Conservation (phyloP, 2,113 vertebrate species). For the Gila orcuttii region DNA sequence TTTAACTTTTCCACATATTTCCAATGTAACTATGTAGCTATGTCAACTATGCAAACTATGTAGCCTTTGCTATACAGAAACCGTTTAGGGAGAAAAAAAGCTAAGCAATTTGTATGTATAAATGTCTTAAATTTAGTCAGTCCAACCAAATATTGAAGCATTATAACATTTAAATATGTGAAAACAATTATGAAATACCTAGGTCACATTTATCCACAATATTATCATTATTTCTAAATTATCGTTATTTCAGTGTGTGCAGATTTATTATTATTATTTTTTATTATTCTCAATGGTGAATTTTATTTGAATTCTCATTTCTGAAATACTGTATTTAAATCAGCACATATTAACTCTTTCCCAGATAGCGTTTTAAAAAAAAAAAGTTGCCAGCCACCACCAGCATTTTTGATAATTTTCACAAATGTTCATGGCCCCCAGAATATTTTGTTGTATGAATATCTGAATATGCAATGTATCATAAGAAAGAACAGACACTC, state of each 20-base stretch:
- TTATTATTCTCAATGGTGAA: background rate
- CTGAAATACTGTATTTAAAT: background rate
- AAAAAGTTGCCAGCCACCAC: too few species aligned
- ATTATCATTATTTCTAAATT: too few species aligned
- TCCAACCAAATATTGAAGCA: background rate
- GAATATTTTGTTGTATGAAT: too few species aligned
- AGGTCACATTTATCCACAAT: background rate
- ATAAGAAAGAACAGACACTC: too few species aligned
- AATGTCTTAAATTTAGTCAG: background rate
- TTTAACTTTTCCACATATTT: background rate
- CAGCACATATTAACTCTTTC: background rate
- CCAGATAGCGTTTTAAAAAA: too few species aligned
- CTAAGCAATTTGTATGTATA: background rate
- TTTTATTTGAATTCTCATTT: background rate
- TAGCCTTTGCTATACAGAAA: background rate
- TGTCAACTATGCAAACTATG: too few species aligned
- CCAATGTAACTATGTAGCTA: background rate
- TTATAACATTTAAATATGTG: too few species aligned
- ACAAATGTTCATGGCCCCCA: too few species aligned
- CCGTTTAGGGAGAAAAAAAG: background rate
- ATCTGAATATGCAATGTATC: too few species aligned
- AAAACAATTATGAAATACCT: background rate
- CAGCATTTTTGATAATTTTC: too few species aligned
- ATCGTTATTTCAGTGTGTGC: too few species aligned
- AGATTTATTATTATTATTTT: too few species aligned